These are phyloP conservation scores for Neoitamus cyanurus DNA, from an alignment of 2,888 invertebrate species.

Conservation along the genomic window DNA sequence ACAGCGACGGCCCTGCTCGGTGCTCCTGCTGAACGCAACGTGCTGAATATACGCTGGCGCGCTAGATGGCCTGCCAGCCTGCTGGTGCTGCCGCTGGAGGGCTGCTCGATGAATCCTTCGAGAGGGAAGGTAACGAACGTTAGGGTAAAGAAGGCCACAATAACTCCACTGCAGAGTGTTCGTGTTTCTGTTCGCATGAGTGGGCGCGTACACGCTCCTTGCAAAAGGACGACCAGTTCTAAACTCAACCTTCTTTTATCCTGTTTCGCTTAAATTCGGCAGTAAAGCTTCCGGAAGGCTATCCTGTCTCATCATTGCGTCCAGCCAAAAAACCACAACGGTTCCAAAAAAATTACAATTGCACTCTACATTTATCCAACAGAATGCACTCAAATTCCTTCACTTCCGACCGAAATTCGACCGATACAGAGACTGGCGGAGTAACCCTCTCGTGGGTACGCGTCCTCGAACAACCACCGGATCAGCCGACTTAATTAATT, in stretches of 20 bases:
- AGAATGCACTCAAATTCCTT: background rate
- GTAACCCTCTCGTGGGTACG: background rate
- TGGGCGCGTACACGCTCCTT: conserved; percentile 13
- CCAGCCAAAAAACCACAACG: background rate
- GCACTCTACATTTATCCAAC: background rate
- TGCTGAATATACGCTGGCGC: background rate
- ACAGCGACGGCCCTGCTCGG: background rate
- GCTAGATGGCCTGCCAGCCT: background rate
- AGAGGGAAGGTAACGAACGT: background rate
- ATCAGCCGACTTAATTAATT: background rate
- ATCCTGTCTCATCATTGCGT: background rate
- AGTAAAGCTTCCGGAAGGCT: background rate
- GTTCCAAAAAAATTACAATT: background rate
- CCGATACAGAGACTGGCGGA: background rate
- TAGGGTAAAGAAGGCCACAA: background rate
- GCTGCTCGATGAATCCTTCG: background rate
- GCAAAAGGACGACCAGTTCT: background rate
- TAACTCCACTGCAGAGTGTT: background rate
- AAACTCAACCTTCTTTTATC: background rate
- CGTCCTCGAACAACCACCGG: background rate
- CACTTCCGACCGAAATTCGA: background rate
- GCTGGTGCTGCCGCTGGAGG: background rate
- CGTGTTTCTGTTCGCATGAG: background rate
- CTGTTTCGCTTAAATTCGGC: background rate
- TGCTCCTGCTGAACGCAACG: background rate